phyloP scores from a whole-genome alignment of 2,888 invertebrate genomes.

The Lasioglossum oenotherae region DNA sequence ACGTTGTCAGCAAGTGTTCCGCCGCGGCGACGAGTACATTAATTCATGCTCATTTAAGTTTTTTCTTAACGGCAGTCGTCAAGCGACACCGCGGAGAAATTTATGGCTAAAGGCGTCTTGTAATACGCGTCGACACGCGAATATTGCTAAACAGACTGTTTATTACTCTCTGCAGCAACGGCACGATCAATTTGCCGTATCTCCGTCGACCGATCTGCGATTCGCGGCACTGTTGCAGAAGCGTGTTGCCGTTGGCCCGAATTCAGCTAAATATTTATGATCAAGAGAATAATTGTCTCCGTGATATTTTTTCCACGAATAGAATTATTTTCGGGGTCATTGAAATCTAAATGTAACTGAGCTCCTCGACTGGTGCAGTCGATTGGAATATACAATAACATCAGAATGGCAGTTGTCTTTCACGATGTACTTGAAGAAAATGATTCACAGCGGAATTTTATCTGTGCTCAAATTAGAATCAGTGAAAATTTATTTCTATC shows the following conservation, averaged over 20 bases:
- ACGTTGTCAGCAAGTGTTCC: background rate
- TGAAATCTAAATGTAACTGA: background rate
- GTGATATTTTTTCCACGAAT: background rate
- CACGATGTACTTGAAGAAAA: background rate
- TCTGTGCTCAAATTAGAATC: background rate
- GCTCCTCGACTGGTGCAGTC: background rate
- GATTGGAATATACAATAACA: background rate
- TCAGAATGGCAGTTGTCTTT: background rate
- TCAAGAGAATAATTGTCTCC: constrained; percentile 27
- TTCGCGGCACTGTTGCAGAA: constrained; percentile 36
- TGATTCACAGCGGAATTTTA: background rate
- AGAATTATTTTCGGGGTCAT: background rate
- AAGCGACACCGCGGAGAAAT: constrained; percentile 9
- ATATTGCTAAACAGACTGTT: constrained; percentile 42
- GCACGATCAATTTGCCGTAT: constrained; percentile 44
- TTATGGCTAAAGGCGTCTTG: background rate
- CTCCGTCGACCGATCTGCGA: constrained; percentile 40
- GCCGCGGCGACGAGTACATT: background rate
- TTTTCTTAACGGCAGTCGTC: background rate
- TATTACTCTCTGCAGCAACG: constrained; percentile 38
- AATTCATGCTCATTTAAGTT: constrained; percentile 6
- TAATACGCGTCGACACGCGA: constrained; percentile 17
- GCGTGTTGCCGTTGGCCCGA: constrained; percentile 47
- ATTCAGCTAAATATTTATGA: constrained; percentile 52
- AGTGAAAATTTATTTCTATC: background rate